These are phyloP conservation scores for Euglossa dilemma DNA, from an alignment of 1,140 invertebrate genomes.

Conservation along the genomic window DNA sequence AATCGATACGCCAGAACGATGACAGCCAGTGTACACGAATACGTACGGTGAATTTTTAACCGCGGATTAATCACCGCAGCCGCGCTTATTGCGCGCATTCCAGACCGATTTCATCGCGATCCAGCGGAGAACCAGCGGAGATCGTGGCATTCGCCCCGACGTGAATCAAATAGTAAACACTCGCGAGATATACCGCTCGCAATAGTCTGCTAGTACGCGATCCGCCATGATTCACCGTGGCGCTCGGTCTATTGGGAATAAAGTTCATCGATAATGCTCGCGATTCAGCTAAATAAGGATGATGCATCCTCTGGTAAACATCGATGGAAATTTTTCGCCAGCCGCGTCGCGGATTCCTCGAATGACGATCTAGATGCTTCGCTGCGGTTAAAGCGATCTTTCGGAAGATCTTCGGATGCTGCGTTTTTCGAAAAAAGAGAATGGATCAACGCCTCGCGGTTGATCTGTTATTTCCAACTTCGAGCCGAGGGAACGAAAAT, in stretches of 20 bases:
- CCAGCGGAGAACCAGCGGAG: slow-evolving; percentile 14
- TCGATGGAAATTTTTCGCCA: neutral
- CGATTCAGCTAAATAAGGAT: neutral
- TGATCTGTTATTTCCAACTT: too few species aligned
- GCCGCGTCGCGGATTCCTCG: neutral
- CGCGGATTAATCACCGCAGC: slow-evolving; percentile 33
- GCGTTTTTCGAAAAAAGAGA: too few species aligned
- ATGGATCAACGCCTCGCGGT: too few species aligned
- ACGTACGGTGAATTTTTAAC: slow-evolving; percentile 31
- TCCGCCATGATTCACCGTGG: slow-evolving; percentile 32
- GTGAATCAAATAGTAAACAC: slow-evolving; percentile 52
- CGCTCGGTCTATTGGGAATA: slow-evolving; percentile 39
- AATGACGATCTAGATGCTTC: neutral
- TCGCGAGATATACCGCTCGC: neutral
- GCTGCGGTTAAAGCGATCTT: too few species aligned
- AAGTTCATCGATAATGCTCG: slow-evolving; percentile 39
- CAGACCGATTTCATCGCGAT: slow-evolving; percentile 5
- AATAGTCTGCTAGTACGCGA: slow-evolving; percentile 5
- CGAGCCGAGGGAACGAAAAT: too few species aligned
- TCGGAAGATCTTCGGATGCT: too few species aligned
- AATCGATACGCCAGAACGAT: neutral
- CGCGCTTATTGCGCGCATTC: slow-evolving; percentile 26
- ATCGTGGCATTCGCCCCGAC: neutral
- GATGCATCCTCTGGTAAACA: slow-evolving; percentile 8
- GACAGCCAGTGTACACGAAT: neutral